Evolutionary conservation across 2,797 vertebrate genomes (phyloP), one percentile per base, ranked within the genome.

Genomic region (Schizothorax lantsangensis): DNA sequence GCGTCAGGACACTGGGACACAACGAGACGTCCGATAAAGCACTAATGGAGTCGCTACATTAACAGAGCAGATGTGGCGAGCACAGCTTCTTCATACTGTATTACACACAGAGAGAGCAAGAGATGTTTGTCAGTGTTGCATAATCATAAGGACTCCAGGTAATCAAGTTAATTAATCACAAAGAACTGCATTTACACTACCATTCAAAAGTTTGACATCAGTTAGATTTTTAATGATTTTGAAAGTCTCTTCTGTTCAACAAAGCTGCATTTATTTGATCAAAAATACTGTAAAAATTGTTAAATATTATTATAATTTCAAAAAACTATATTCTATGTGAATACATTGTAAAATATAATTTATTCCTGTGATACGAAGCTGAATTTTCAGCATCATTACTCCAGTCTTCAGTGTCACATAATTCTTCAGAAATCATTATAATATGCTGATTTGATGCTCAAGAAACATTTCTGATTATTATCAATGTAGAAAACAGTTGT

Each of bases 11-110:
- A 85, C 26, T 45, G 49, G 75, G 75, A 79, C 84, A 85, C 17
- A 85, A 15, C 21, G 74, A 84, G 83, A 84, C 45, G 59, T 72
- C 77, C 21, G 84, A 85, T 85, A 85, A 85, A n/a, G 17, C 84
- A 62, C 38, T 80, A 86, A 86, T 86, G 84, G 84, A 73, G 78
- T 47, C 21, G 15, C 30, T 38, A 62, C 52, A 81, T 80, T 85
- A 85, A 43, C 38, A 71, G 17, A 45, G 12, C 21, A 79, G 64
- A 33, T 11, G 6, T 0, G 2, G 8, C 2, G 2, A 49, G 45
- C 68, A 12, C 17, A 49, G n/a, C 14, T 49, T 77, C 26, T 30
- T 64, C 43, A 49, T 14, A 52, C n/a, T 15, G 57, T 49, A 36
- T 33, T 68, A 43, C 43, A 49, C 2, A 43, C 30, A 36, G 10